These are phyloP conservation scores for Phymanthus crucifer DNA, from an alignment of 92 coral and sea anemone species.

Conservation along the genomic window DNA sequence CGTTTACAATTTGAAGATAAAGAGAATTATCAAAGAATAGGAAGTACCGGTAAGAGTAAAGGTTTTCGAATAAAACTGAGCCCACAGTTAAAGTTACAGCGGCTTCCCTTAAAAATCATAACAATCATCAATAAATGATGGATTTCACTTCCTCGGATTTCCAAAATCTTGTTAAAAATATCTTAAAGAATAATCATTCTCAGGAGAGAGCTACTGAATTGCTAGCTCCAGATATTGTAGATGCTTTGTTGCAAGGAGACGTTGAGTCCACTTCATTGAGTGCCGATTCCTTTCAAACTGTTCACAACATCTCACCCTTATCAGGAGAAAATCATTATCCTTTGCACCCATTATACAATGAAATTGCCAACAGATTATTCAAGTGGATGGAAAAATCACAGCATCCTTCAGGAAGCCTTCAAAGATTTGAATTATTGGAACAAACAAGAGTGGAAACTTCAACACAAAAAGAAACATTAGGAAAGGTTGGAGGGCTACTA, in stretches of 20 bases:
- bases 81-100: too few relatives aligned
- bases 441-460: slow-evolving; percentile 25
- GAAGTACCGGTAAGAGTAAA: too few relatives aligned
- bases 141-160: not conserved
- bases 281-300: not conserved
- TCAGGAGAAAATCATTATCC: slow-evolving; percentile 51
- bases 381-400: slow-evolving; percentile 59
- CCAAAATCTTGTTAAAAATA: not conserved
- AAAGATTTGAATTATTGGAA: slow-evolving; percentile 51
- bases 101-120: too few relatives aligned
- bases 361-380: slow-evolving; percentile 54
- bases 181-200: not conserved
- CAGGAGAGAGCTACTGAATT: not conserved
- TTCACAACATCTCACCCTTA: not conserved
- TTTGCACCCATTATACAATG: slow-evolving; percentile 57
- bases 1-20: too few relatives aligned
- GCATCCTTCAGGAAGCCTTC: slow-evolving; percentile 24
- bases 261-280: not conserved
- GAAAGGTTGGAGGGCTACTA: slow-evolving; percentile 32
- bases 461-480: slow-evolving; percentile 11
- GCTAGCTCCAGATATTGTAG: not conserved
- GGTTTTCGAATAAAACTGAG: too few relatives aligned
- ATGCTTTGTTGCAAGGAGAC: not conserved
- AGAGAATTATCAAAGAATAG: too few relatives aligned
- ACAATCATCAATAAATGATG: not conserved